Evolutionary conservation across 2,113 vertebrate genomes (phyloP).

Genomic region (Gnathonemus echidnorhynchus): DNA sequence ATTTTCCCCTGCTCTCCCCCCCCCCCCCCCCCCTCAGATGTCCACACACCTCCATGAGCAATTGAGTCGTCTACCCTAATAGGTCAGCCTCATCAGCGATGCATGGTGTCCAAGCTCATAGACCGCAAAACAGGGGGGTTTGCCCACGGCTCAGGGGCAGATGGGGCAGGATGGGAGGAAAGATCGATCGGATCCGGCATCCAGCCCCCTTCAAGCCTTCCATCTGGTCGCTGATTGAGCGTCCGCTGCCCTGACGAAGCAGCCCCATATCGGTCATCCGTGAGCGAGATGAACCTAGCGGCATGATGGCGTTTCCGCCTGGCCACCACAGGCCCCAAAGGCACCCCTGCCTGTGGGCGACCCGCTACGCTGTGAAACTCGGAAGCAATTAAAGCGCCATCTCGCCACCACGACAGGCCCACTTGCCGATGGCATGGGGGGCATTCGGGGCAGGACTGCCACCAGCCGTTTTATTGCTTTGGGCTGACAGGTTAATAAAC

Average conservation of each 20-base stretch:
- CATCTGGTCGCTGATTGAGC: not conserved
- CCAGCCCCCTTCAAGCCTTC: not conserved
- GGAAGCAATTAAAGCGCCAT: not conserved
- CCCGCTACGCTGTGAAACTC: not conserved
- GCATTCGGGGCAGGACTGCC: not conserved
- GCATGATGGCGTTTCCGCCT: not conserved
- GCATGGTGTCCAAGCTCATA: constrained; percentile 10
- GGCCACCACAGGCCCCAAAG: not conserved
- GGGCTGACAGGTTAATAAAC: not conserved
- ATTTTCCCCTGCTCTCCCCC: constrained; percentile 32
- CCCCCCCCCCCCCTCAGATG: constrained; percentile 43
- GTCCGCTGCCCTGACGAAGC: not conserved
- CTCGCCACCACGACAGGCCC: not conserved
- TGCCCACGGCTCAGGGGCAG: not conserved
- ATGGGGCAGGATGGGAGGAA: not conserved
- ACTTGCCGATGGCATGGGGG: not conserved
- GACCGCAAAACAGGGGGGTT: not conserved
- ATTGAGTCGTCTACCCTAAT: constrained; percentile 21
- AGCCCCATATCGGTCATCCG: not conserved
- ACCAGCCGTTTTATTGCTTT: not conserved
- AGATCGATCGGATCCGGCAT: not conserved
- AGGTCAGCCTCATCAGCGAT: constrained; percentile 22
- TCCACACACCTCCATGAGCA: constrained; percentile 14
- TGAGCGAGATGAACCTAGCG: not conserved
- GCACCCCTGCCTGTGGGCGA: not conserved